A percentile compares a stretch with the other conserved stretches of the same genome.
Evolutionary conservation across 2,888 invertebrate genomes (phyloP).

Genomic region (Catocala fraxini): DNA sequence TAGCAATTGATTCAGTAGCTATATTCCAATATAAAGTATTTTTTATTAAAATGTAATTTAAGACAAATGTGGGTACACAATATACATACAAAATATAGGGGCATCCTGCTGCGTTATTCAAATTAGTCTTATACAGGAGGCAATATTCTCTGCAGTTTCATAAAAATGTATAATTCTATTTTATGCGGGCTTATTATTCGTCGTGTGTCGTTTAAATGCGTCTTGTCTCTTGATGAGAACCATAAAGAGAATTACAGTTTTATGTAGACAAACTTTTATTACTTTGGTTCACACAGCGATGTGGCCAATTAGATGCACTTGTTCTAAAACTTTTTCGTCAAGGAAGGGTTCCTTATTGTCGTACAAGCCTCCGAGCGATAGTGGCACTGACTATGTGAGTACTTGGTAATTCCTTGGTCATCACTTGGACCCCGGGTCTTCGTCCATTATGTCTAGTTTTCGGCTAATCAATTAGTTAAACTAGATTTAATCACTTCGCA

Average conservation of each 20-base stretch:
- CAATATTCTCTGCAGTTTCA: constrained; percentile 58
- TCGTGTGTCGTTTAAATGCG: constrained; percentile 61
- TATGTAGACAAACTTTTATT: constrained; percentile 46
- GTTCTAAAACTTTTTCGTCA: not conserved
- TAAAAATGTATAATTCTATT: constrained; percentile 62
- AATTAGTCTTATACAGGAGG: constrained; percentile 51
- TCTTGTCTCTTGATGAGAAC: constrained; percentile 58
- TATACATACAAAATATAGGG: constrained; percentile 40
- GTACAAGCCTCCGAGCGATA: no score
- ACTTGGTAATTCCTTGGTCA: no score
- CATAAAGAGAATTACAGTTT: constrained; percentile 47
- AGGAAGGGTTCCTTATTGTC: not conserved
- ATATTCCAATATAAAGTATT: constrained; percentile 28
- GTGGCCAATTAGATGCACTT: constrained; percentile 6
- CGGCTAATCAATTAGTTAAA: no score
- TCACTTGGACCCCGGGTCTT: no score
- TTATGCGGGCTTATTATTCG: constrained; percentile 72
- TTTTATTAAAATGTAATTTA: constrained; percentile 29
- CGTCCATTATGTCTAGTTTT: no score
- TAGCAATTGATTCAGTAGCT: constrained; percentile 19
- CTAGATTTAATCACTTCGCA: no score
- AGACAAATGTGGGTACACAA: constrained; percentile 33
- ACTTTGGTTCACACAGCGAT: constrained; percentile 19
- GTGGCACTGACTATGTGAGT: no score
- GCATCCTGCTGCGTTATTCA: constrained; percentile 63